Evolutionary conservation across 2,888 invertebrate genomes (phyloP).

Genomic region (Tridacna crocea): DNA sequence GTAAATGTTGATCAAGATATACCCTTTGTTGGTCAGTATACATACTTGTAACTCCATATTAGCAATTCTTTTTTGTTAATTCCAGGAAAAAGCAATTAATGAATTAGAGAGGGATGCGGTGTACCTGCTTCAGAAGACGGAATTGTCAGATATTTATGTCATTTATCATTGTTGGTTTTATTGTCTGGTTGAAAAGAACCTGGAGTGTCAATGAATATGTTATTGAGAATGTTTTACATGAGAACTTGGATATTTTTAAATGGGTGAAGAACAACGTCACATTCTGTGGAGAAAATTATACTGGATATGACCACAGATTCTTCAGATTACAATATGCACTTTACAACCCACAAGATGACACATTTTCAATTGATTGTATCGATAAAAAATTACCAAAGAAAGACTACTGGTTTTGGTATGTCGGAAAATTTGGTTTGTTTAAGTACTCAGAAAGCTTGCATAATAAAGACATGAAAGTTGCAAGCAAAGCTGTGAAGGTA

Average conservation of each 20-base stretch:
- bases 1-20: too few relatives aligned
- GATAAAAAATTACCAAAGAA: not conserved
- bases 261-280: constrained; percentile 18
- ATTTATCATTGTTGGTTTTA: not conserved
- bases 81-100: too few relatives aligned
- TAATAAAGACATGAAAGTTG: not conserved
- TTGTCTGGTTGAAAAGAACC: not conserved
- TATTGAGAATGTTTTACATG: not conserved
- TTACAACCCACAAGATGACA: constrained; percentile 27
- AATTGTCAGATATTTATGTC: not conserved
- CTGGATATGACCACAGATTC: constrained; percentile 45
- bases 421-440: constrained; percentile 16
- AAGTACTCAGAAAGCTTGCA: constrained; percentile 15
- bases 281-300: constrained; percentile 49
- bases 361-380: constrained; percentile 36
- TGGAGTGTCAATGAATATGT: not conserved
- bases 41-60: too few relatives aligned
- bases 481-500: not conserved
- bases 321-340: constrained; percentile 38
- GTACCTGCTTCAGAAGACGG: not conserved
- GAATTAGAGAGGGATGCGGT: not conserved
- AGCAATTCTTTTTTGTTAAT: too few relatives aligned
- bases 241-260: constrained; percentile 18
- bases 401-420: not conserved
- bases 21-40: too few relatives aligned